These are phyloP conservation scores for Plagiodera versicolora DNA, from an alignment of 2,888 invertebrate genomes.

Conservation along the genomic window DNA sequence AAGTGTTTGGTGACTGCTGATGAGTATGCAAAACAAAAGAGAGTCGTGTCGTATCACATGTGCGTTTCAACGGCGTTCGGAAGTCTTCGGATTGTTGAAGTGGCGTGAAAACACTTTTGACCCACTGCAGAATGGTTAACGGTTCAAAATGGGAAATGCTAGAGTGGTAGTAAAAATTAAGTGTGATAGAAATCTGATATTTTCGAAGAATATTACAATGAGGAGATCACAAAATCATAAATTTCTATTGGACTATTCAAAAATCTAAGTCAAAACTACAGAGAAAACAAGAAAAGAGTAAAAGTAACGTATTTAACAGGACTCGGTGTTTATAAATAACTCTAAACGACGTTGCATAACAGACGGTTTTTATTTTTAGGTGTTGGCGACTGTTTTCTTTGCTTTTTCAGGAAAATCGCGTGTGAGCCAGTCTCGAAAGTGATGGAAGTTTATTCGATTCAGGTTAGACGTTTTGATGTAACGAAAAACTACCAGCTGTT, in stretches of 20 bases:
- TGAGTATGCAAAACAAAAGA: slow-evolving; percentile 2
- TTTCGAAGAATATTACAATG: too few species aligned
- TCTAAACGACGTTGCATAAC: slow-evolving; percentile 20
- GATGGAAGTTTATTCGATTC: slow-evolving; percentile 12
- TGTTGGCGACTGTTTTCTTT: slow-evolving; percentile 11
- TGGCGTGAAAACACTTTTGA: background rate
- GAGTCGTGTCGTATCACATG: background rate
- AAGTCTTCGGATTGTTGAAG: background rate
- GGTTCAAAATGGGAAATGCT: background rate
- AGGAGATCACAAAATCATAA: too few species aligned
- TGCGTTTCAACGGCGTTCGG: background rate
- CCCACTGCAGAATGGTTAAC: background rate
- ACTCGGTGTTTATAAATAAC: slow-evolving; percentile 20
- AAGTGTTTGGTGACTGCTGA: slow-evolving; percentile 13
- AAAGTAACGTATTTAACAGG: too few species aligned
- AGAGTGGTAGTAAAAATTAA: too few species aligned
- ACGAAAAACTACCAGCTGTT: too few species aligned
- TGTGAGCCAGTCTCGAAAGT: slow-evolving; percentile 9
- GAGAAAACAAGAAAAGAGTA: too few species aligned
- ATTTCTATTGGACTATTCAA: too few species aligned
- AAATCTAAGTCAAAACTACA: too few species aligned
- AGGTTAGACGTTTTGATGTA: background rate
- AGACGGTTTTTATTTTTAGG: slow-evolving; percentile 20
- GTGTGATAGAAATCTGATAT: too few species aligned
- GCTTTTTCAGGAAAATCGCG: slow-evolving; percentile 7